A percentile compares a stretch with the other conserved stretches of the same genome.
phyloP scores from a whole-genome alignment of 2,888 invertebrate species.

The Euphydryas editha region DNA sequence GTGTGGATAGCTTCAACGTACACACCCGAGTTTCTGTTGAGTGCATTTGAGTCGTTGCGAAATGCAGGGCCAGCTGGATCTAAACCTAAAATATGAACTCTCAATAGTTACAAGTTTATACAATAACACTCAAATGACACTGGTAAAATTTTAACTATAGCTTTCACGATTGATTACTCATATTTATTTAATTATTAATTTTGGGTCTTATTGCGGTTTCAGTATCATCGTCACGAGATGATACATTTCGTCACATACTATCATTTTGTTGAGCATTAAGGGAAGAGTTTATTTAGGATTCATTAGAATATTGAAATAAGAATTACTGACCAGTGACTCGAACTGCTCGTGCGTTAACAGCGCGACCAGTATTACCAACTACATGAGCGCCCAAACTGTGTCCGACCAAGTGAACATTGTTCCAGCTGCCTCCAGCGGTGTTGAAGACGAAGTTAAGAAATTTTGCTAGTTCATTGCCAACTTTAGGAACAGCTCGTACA shows the following conservation, averaged over 20 bases:
- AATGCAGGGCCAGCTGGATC: constrained; percentile 61
- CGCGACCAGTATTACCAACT: constrained; percentile 66
- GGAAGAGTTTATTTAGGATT: too few species aligned
- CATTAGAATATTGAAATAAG: too few species aligned
- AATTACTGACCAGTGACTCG: constrained; percentile 51
- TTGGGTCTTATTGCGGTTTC: too few species aligned
- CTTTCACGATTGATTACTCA: too few species aligned
- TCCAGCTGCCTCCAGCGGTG: constrained; percentile 63
- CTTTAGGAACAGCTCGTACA: constrained; percentile 53
- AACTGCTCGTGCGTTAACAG: constrained; percentile 49
- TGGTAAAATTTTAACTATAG: too few species aligned
- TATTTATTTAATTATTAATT: too few species aligned
- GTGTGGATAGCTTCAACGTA: constrained; percentile 57
- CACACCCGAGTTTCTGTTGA: constrained; percentile 48
- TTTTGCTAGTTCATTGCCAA: constrained; percentile 61
- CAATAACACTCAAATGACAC: neutral
- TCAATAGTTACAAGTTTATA: too few species aligned
- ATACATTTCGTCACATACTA: too few species aligned
- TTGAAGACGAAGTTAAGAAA: constrained; percentile 64
- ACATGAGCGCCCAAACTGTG: constrained; percentile 74
- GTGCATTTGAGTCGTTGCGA: constrained; percentile 48
- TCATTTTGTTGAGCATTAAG: too few species aligned
- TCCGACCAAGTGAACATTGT: constrained; percentile 67
- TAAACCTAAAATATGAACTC: constrained; percentile 53
- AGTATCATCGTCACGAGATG: too few species aligned